Base-by-base conservation (phyloP, 2,797 vertebrate species). In the Crypturellus tataupa region DNA sequence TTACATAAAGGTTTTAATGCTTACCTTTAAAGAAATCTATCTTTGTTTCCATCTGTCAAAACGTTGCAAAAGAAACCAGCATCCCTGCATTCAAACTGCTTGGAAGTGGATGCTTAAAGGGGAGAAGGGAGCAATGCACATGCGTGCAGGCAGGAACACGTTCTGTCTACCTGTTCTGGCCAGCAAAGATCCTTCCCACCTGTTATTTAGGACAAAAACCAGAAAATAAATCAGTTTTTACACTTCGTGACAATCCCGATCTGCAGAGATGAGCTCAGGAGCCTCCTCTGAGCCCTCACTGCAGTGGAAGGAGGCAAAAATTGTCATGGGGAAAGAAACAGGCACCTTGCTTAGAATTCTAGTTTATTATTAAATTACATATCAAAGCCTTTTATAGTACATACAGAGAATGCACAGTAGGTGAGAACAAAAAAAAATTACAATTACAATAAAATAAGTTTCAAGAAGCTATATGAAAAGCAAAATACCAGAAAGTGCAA, bases 291-390 rank as follows among this genome's bases (percentile, higher is more conserved):
- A 10, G 20, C 29, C 39, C 4, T 87, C 60, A 19, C 51, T 17
- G 11, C 68, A 62, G 58, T 33, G 63, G 1, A 68, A 12, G 56
- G 4, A 81, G 49, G 47, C 20, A 72, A 59, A 80, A 10, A 70
- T 1, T 20, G 18, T 39, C 29, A 60, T 0, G 2, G 60, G 79
- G 55, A 93, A 95, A 96, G 94, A 97, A 88, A 17, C 55, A 84
- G 87, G 89, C 68, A 93, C 21, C 76, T 75, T 60, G 95, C 93
- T 97, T 95, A 97, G 94, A 97, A 97, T 97, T 97, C 97, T 98
- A 96, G 97, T 98, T 98, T 98, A 98, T 98, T 98, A 98, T 98
- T 98, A 98, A 98, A 98, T 98, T 98, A 98, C 96, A 97, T 98
- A 98, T 97, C 97, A 98, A 98, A 98, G 97, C 97, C 96, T 95